Evolutionary conservation across 2,113 vertebrate genomes (phyloP), one percentile per base, ranked within the genome.

Genomic region (Polypterus senegalus): DNA sequence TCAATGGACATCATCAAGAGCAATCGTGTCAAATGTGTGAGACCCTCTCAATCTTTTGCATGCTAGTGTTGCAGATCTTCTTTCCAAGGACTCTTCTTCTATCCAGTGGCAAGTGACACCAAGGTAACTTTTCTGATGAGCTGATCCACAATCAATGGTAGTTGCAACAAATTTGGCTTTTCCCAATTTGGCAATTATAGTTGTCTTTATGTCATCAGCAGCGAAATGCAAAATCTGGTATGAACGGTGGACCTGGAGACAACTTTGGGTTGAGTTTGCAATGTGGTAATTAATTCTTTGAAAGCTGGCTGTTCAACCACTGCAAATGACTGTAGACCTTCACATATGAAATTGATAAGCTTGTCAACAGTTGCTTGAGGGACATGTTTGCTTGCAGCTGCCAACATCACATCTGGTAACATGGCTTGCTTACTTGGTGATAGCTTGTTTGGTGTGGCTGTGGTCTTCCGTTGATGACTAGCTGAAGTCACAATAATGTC

Each of bases 21-120:
- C 62, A 57, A 64, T 43, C 45, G 44, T 47, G 48, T 59, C 57
- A 64, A 64, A 64, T 9, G 63, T 64, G 49, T 64, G 57, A 44
- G 63, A 64, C 5, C 57, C 63, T 54, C 48, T 64, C 48, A 63
- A 27, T 58, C 7, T 59, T 64, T 64, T 60, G 57, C 61, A 56
- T 11, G 53, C 53, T 54, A 56, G 46, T 62, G 52, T 54, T 10
- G 46, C 46, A 62, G 61, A 62, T 55, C 61, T 55, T 62, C 61
- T 56, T 47, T 62, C 61, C 61, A 62, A 27, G 53, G 61, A 46
- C 44, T 62, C 46, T 55, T 27, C 27, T 27, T 27, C 27, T 58
- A n/a, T 58, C 57, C 57, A 58, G 47, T 58, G 3, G 57, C 57
- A 58, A 46, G 57, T 58, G 57, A 58, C 57, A 58, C 57, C 57